phyloP scores from a whole-genome alignment of 2,113 vertebrate genomes.

The Pholis gunnellus region DNA sequence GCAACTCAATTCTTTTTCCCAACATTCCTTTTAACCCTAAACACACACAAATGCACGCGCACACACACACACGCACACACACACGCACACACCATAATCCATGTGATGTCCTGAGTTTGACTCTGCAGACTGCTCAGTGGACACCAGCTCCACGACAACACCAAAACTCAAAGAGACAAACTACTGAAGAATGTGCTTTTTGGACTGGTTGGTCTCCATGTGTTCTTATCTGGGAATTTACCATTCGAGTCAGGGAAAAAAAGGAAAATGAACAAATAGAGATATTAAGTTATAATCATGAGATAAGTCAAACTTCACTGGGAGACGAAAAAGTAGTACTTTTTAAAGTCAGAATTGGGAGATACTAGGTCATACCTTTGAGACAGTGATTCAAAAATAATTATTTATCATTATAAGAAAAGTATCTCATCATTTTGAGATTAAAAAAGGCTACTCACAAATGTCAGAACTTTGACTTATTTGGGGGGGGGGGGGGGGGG shows the following conservation, averaged over 20 bases:
- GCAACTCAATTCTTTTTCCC: background rate
- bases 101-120: constrained; percentile 35
- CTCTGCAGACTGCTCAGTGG: background rate
- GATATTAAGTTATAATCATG: background rate
- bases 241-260: background rate
- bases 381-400: too few species aligned
- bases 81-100: background rate
- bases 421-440: too few species aligned
- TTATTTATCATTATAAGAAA: too few species aligned
- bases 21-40: constrained; percentile 7
- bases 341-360: background rate
- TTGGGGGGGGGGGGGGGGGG: too few species aligned
- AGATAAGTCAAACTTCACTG: background rate
- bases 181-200: background rate
- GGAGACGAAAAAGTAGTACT: background rate
- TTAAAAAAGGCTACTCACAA: too few species aligned
- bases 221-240: background rate
- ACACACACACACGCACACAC: background rate
- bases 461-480: too few species aligned
- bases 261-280: background rate
- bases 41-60: background rate
- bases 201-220: constrained; percentile 1
- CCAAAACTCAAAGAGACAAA: constrained; percentile 9
- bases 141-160: background rate
- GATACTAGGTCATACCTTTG: background rate